These are phyloP conservation scores for Lutjanus erythropterus DNA, from an alignment of 2,113 vertebrate species.

Conservation along the genomic window DNA sequence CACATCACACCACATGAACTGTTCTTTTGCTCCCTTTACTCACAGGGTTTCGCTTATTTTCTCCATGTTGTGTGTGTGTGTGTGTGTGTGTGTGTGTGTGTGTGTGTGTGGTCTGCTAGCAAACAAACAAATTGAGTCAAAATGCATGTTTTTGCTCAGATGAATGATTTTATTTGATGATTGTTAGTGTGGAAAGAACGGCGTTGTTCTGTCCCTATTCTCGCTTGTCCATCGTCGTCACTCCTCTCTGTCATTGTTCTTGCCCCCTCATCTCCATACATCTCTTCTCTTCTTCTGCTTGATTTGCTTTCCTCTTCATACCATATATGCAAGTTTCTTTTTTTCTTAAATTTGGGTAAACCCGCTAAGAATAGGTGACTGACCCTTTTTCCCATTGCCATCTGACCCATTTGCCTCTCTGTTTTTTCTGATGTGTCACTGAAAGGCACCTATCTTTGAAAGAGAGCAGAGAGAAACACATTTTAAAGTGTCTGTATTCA, in stretches of 20 bases:
- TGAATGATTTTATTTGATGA: too few species aligned
- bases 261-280: background rate
- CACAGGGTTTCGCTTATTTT: background rate
- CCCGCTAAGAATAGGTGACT: too few species aligned
- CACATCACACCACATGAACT: background rate
- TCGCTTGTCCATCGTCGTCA: constrained; percentile 21
- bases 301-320: background rate
- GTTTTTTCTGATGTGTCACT: too few species aligned
- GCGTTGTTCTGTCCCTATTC: background rate
- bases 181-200: background rate
- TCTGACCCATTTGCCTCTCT: too few species aligned
- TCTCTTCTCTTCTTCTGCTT: background rate
- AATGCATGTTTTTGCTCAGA: background rate
- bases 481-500: too few species aligned
- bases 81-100: background rate
- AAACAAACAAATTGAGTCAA: background rate
- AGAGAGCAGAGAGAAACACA: too few species aligned
- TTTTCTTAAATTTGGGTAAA: too few species aligned
- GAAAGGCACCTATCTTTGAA: too few species aligned
- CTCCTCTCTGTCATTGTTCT: background rate
- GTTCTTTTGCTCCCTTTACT: background rate
- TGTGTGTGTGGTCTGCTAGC: background rate
- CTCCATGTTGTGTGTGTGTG: background rate
- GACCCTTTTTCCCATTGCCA: too few species aligned
- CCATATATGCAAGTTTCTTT: too few species aligned